phyloP scores from a whole-genome alignment of 2,113 vertebrate species.

The Neomonachus schauinslandi region DNA sequence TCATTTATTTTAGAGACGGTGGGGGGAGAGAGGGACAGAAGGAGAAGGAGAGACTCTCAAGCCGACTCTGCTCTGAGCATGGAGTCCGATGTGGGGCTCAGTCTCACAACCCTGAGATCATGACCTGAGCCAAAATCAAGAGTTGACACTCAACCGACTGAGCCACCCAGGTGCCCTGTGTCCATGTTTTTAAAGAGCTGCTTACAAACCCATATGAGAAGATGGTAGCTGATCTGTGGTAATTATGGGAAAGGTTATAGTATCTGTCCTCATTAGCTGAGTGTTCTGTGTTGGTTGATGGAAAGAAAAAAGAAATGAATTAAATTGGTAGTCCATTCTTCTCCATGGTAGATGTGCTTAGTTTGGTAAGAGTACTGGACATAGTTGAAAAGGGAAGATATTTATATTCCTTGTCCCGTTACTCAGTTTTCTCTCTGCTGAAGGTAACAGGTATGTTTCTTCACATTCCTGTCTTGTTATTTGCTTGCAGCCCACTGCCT shows the following conservation, averaged over 20 bases:
- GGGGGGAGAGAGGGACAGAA: fast-evolving
- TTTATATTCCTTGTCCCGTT: not conserved
- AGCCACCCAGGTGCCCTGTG: not conserved
- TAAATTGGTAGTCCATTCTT: not conserved
- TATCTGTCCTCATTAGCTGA: not conserved
- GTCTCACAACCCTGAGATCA: not conserved
- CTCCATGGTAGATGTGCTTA: not conserved
- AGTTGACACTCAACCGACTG: not conserved
- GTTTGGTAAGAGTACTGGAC: not conserved
- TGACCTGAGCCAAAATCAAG: not conserved
- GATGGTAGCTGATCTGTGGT: not conserved
- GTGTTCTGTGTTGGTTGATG: constrained; percentile 22
- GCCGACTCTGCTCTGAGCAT: not conserved
- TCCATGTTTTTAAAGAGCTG: constrained; percentile 42
- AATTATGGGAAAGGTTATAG: constrained; percentile 35
- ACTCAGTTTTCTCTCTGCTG: constrained; percentile 16
- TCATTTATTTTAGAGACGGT: not conserved
- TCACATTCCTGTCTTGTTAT: not conserved
- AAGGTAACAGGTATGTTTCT: not conserved
- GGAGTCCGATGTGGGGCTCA: not conserved
- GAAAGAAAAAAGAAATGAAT: constrained; percentile 43
- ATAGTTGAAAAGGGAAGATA: not conserved
- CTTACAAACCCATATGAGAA: constrained; percentile 8
- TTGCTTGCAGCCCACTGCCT: constrained; percentile 4
- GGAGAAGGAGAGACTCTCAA: not conserved